Evolutionary conservation across 2,888 invertebrate genomes (phyloP).

Genomic region (Copidosoma aretas): DNA sequence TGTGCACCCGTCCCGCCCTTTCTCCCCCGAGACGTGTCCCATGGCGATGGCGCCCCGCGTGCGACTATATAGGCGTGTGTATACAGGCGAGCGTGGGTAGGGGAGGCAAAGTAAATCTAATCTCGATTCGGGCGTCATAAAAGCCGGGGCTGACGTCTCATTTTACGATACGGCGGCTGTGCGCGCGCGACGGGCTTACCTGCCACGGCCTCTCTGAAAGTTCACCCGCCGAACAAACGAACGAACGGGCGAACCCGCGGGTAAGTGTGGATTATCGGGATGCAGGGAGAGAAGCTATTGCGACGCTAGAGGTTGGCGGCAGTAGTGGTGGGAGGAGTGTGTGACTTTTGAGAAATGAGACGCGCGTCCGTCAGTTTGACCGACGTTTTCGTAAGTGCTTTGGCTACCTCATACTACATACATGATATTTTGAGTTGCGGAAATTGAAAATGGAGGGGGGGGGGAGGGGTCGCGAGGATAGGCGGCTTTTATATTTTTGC

Average conservation of each 20-base stretch:
- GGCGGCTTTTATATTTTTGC: no score
- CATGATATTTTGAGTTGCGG: no score
- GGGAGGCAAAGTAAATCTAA: conserved; percentile 56
- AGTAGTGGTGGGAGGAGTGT: no score
- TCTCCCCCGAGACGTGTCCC: conserved; percentile 44
- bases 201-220: no score
- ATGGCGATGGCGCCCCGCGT: conserved; percentile 36
- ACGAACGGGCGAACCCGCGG: neutral
- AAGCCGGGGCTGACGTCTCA: conserved; percentile 55
- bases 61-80: neutral
- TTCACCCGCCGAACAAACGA: no score
- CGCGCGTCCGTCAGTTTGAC: neutral
- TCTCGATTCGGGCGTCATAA: conserved; percentile 58
- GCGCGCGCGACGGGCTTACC: neutral
- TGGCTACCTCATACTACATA: no score
- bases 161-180: conserved; percentile 56
- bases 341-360: neutral
- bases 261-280: neutral
- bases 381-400: neutral
- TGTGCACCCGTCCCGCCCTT: neutral
- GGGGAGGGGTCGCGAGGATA: no score
- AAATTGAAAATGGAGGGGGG: no score
- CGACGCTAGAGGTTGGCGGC: neutral
- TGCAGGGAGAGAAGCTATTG: neutral
- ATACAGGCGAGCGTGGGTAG: neutral